These are phyloP conservation scores for Drosophila baimaii DNA, from an alignment of 1,140 invertebrate genomes.

Conservation along the genomic window DNA sequence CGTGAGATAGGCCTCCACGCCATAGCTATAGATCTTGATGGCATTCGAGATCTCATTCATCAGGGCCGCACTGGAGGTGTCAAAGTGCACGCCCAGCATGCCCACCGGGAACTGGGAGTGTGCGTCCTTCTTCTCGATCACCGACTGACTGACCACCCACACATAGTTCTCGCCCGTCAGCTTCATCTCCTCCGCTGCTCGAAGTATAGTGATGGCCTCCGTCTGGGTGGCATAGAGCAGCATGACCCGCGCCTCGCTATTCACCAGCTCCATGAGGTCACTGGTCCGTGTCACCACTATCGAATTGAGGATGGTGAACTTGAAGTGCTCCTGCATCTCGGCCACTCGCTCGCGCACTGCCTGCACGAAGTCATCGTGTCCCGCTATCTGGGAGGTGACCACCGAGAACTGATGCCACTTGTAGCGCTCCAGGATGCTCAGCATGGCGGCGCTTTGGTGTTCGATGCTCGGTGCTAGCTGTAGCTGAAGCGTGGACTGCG, in stretches of 20 bases:
- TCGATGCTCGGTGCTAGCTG: slow-evolving; percentile 96
- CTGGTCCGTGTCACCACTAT: slow-evolving; percentile 90
- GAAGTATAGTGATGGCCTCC: slow-evolving; percentile 93
- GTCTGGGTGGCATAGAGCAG: slow-evolving; percentile 95
- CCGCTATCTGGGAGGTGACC: slow-evolving; percentile 96
- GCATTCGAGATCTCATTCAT: slow-evolving; percentile 94
- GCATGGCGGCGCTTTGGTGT: slow-evolving; percentile 96
- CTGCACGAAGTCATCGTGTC: slow-evolving; percentile 97
- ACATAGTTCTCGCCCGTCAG: slow-evolving; percentile 97
- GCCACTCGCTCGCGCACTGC: slow-evolving; percentile 94
- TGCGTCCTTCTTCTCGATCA: slow-evolving; percentile 91
- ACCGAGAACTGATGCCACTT: slow-evolving; percentile 98
- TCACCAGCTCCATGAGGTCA: slow-evolving; percentile 90
- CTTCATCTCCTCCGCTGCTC: slow-evolving; percentile 91
- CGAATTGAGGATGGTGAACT: slow-evolving; percentile 94
- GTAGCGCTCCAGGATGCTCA: slow-evolving; percentile 96
- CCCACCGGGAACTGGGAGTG: slow-evolving; percentile 94
- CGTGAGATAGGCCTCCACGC: slow-evolving; percentile 93
- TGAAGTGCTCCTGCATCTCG: slow-evolving; percentile 93
- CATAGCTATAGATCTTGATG: slow-evolving; percentile 95
- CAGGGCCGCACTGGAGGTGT: slow-evolving; percentile 91
- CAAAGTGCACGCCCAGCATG: slow-evolving; percentile 97
- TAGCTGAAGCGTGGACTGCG: slow-evolving; percentile 92
- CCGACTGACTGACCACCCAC: slow-evolving; percentile 98
- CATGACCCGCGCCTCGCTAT: slow-evolving; percentile 96